These are phyloP conservation scores for Pycnomerus fuliginosus DNA, from an alignment of 2,888 invertebrate species.

Conservation along the genomic window DNA sequence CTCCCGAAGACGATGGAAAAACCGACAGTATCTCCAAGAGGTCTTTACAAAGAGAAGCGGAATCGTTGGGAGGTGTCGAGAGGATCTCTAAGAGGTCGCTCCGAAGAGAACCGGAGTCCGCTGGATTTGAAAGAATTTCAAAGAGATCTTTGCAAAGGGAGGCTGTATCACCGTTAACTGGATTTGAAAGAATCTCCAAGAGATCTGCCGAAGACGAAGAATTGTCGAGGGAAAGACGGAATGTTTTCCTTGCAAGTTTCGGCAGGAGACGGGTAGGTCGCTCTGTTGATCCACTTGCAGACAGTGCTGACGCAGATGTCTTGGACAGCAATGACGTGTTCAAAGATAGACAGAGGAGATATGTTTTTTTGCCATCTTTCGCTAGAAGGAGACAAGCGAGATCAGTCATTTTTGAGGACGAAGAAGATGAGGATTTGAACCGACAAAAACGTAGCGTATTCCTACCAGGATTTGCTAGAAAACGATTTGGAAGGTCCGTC, in stretches of 20 bases:
- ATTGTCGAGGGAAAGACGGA: conserved; percentile 4
- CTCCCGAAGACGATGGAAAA: conserved; percentile 6
- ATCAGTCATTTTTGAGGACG: neutral
- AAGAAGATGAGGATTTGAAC: neutral
- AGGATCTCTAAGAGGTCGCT: conserved; percentile 12
- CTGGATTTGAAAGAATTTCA: conserved; percentile 17
- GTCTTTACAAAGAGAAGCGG: conserved; percentile 7
- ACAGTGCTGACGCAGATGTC: neutral
- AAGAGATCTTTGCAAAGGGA: conserved; percentile 12
- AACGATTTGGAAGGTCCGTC: conserved; percentile 3
- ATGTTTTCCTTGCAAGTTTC: conserved; percentile 9
- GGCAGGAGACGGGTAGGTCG: neutral
- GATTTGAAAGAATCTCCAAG: conserved; percentile 15
- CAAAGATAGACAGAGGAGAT: conserved; percentile 1
- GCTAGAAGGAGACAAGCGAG: neutral
- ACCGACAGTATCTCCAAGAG: conserved; percentile 15
- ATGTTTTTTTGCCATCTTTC: conserved; percentile 4
- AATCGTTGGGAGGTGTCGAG: conserved; percentile 3
- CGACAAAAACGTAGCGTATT: conserved; percentile 3
- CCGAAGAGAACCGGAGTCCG: conserved; percentile 10
- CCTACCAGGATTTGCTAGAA: neutral
- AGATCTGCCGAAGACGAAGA: conserved; percentile 4
- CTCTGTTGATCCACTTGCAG: neutral
- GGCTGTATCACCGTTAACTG: conserved; percentile 7
- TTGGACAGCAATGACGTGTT: neutral